phyloP scores from a whole-genome alignment of 2,888 invertebrate species.

The Eupithecia abbreviata region DNA sequence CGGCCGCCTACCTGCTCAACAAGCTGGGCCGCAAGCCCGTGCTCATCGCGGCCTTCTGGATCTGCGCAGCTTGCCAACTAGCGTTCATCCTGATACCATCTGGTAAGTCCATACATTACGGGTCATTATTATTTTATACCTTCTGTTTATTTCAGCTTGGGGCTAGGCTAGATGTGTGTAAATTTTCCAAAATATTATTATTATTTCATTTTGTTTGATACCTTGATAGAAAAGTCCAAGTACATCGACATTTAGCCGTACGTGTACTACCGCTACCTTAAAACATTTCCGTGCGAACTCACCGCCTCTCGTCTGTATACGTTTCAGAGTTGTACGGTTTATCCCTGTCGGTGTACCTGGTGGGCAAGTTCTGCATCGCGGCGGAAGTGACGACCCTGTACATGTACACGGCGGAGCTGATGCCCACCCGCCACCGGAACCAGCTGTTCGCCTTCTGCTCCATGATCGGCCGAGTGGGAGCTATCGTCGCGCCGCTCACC shows the following conservation, averaged over 20 bases:
- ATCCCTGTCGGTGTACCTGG: constrained; percentile 77
- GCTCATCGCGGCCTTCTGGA: constrained; percentile 79
- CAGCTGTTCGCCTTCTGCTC: constrained; percentile 85
- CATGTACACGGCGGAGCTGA: constrained; percentile 86
- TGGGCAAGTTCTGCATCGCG: constrained; percentile 85
- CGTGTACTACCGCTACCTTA: background rate
- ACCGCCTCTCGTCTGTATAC: background rate
- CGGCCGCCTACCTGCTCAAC: constrained; percentile 82
- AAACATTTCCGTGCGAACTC: background rate
- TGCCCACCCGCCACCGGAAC: constrained; percentile 86
- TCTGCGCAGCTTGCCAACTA: constrained; percentile 84
- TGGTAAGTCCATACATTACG: constrained; percentile 57
- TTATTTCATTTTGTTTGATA: background rate
- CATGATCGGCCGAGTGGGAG: constrained; percentile 86
- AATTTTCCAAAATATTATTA: too few relatives aligned
- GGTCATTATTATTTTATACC: background rate
- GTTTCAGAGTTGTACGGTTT: constrained; percentile 4
- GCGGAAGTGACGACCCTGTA: constrained; percentile 84
- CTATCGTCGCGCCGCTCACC: constrained; percentile 86
- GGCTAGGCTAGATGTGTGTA: too few relatives aligned
- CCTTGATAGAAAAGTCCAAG: background rate
- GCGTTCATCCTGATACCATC: constrained; percentile 80
- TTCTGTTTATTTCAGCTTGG: background rate
- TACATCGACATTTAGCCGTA: background rate
- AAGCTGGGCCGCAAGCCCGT: constrained; percentile 84